phyloP scores from a whole-genome alignment of 2,888 invertebrate species.

The Apantesis nais region DNA sequence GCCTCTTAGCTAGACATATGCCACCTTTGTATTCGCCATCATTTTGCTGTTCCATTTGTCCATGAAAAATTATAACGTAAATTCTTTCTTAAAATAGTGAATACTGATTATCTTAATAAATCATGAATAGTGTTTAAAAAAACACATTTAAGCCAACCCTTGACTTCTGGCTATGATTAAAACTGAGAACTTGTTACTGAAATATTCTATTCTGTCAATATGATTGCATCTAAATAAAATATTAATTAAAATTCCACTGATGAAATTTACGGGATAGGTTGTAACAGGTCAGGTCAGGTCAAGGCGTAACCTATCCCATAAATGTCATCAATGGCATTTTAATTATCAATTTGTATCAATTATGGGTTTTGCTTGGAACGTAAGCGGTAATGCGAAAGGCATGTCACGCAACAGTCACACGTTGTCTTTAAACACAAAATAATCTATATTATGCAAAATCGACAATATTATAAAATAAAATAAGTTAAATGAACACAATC shows the following conservation, averaged over 20 bases:
- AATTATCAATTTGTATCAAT: slow-evolving; percentile 76
- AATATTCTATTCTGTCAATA: slow-evolving; percentile 35
- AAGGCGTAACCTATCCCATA: slow-evolving; percentile 29
- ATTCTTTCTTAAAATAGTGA: no score
- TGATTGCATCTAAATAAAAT: no score
- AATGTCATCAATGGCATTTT: slow-evolving; percentile 67
- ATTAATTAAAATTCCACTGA: no score
- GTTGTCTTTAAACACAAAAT: slow-evolving; percentile 64
- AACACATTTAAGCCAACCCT: background rate
- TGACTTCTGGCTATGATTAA: background rate
- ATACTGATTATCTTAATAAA: background rate
- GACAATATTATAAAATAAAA: slow-evolving; percentile 25
- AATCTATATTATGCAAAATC: slow-evolving; percentile 59
- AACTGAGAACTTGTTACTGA: slow-evolving; percentile 8
- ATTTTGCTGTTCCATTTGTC: no score
- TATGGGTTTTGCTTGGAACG: slow-evolving; percentile 67
- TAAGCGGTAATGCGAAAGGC: slow-evolving; percentile 70
- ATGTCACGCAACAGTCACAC: slow-evolving; percentile 68
- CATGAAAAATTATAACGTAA: no score
- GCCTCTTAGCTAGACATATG: no score
- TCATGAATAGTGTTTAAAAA: background rate
- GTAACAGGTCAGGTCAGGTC: no score
- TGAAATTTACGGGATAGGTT: no score
- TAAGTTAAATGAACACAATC: slow-evolving; percentile 24
- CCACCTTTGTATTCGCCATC: no score